A percentile compares a stretch with the other conserved stretches of the same genome.
Conservation (phyloP, 2,888 invertebrate genomes). For the Melikaiella ostensackeni region DNA sequence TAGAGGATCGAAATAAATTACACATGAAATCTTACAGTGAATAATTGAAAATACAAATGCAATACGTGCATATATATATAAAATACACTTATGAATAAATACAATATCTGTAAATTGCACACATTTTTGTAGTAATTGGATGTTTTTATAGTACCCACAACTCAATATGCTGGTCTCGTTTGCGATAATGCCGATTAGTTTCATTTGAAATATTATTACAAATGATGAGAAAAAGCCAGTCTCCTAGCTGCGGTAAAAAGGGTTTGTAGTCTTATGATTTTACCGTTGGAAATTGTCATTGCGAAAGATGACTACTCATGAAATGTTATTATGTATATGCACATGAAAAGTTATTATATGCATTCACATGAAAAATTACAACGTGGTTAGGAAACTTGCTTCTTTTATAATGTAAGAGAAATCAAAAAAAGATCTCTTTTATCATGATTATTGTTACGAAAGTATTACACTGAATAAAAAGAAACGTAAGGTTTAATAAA, state of each 20-base stretch:
- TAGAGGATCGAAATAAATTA: neutral
- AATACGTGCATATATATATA: neutral
- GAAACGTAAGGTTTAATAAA: constrained; percentile 20
- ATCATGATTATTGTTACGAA: neutral
- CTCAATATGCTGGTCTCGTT: constrained; percentile 6
- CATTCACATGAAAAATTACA: constrained; percentile 12
- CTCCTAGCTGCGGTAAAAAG: neutral
- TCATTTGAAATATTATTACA: constrained; percentile 24
- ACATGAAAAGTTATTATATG: neutral
- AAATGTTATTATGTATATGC: constrained; percentile 17
- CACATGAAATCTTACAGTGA: neutral
- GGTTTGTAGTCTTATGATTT: neutral
- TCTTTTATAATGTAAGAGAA: neutral
- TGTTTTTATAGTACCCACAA: neutral
- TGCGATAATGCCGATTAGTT: constrained; percentile 19
- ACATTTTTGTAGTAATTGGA: neutral
- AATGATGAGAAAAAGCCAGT: constrained; percentile 24
- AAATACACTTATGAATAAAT: too few relatives aligned
- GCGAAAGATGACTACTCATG: constrained; percentile 26
- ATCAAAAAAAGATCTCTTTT: neutral
- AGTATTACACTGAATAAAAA: neutral
- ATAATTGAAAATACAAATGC: neutral
- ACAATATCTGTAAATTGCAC: neutral
- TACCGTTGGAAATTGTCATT: constrained; percentile 6
- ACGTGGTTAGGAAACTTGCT: neutral